Percentiles rank a stretch among this genome's conserved stretches.
Conservation (phyloP, 1,140 invertebrate species). For the Zaprionus davidi region DNA sequence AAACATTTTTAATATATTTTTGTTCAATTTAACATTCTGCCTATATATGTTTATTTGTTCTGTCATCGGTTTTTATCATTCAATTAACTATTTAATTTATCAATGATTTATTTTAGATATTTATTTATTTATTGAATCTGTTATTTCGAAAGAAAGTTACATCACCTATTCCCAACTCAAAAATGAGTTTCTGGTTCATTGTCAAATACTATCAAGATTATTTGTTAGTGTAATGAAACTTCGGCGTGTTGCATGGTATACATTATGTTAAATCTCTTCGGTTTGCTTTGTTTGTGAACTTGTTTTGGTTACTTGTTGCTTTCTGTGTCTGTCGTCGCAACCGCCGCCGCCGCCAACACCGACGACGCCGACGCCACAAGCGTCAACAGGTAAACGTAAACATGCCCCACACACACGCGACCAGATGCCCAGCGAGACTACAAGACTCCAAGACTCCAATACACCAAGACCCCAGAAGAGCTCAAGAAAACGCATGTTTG, state of each 20-base stretch:
- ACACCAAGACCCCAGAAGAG: slow-evolving; percentile 2
- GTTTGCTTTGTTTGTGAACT: slow-evolving; percentile 66
- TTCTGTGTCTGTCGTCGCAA: slow-evolving; percentile 32
- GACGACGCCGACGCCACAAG: slow-evolving; percentile 39
- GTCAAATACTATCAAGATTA: neutral
- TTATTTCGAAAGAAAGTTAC: neutral
- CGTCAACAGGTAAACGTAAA: slow-evolving; percentile 75
- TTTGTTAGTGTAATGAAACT: slow-evolving; percentile 12
- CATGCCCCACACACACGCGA: slow-evolving; percentile 56
- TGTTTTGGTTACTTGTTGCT: slow-evolving; percentile 76
- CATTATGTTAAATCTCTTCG: slow-evolving; percentile 26
- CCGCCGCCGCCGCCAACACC: slow-evolving; percentile 9
- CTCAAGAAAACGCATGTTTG: slow-evolving; percentile 61
- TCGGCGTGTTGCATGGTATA: slow-evolving; percentile 1
- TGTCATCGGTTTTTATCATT: neutral
- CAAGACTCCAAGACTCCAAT: slow-evolving; percentile 35
- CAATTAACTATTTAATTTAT: neutral
- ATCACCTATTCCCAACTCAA: neutral
- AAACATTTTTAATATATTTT: neutral
- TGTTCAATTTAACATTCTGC: neutral
- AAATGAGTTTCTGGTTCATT: neutral
- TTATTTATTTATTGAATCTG: neutral
- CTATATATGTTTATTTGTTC: neutral
- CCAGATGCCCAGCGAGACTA: slow-evolving; percentile 35
- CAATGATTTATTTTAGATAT: neutral